These are phyloP conservation scores for Phocoena sinus DNA, from an alignment of 2,113 vertebrate genomes.

Conservation along the genomic window DNA sequence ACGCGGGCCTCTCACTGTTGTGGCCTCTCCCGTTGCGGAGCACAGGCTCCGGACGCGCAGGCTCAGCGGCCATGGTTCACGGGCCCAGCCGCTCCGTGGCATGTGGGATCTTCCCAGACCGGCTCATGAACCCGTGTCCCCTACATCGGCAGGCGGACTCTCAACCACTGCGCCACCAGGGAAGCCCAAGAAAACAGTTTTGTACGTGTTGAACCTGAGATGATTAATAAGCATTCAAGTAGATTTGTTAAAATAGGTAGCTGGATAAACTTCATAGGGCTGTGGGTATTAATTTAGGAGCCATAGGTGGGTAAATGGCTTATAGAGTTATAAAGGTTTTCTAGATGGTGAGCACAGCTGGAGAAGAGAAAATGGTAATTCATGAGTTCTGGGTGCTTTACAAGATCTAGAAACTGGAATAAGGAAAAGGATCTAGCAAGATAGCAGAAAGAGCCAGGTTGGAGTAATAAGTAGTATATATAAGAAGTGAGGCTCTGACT, in stretches of 20 bases:
- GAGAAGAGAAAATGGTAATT: background rate
- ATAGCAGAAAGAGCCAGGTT: background rate
- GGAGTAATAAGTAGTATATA: background rate
- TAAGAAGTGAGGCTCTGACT: background rate
- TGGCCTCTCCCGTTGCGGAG: no score
- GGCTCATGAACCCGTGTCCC: no score
- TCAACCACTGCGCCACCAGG: no score
- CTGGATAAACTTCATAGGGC: background rate
- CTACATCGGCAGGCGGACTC: no score
- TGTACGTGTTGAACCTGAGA: background rate
- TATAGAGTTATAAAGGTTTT: background rate
- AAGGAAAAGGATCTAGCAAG: background rate
- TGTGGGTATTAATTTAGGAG: background rate
- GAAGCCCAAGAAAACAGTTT: background rate
- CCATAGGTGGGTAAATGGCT: background rate
- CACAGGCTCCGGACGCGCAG: no score
- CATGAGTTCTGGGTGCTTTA: background rate
- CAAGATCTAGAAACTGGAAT: background rate
- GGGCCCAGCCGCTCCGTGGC: no score
- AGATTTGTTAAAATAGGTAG: background rate
- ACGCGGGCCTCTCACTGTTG: no score
- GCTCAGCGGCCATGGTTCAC: no score
- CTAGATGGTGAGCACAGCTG: background rate
- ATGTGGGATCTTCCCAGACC: no score
- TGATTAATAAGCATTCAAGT: background rate